Base-by-base conservation (phyloP, 2,113 vertebrate genomes). In the Albula glossodonta region DNA sequence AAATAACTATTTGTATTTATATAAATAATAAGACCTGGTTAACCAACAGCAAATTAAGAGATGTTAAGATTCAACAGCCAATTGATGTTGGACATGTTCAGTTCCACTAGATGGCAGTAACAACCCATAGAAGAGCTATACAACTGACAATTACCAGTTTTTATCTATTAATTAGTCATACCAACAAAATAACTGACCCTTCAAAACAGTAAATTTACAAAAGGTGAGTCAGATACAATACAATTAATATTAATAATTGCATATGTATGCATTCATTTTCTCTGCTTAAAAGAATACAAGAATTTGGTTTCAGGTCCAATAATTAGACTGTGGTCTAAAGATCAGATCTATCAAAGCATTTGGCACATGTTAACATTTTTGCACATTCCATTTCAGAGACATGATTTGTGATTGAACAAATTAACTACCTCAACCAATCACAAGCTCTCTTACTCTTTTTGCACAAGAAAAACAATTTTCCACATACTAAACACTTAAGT, bases 71-170 rank as follows among this genome's bases (percentile, higher is more conserved):
- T 74, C 22, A 1, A 31, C n/a, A 9, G 4, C 70, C 6, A 74
- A n/a, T 8, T n/a, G n/a, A 74, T 31, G 25, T 17, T 79, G 78
- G 3, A 17, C 78, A 79, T 48, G 15, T 19, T 79, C 9, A 48
- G 5, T 48, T 79, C 49, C 78, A 79, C 41, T 79, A 79, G 78
- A 48, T 79, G 78, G 78, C 78, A 79, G 78, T 50, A 17, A 79
- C 41, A 50, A 49, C 78, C 41, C 11, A 50, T 25, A 19, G 49
- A 17, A 79, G 3, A 48, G 13, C 78, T 49, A 49, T 50, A 17
- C 78, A 19, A 11, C 8, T 6, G 12, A 5, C 12, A 79, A 48
- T 17, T n/a, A 31, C 41, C 2, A 1, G 11, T 5, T 48, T n/a
- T 41, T 25, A 52, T 52, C 80, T 82, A 17, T 7, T 11, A 41